These are phyloP conservation scores for Drosophila nikananu DNA, from an alignment of 1,140 invertebrate species.

Conservation along the genomic window DNA sequence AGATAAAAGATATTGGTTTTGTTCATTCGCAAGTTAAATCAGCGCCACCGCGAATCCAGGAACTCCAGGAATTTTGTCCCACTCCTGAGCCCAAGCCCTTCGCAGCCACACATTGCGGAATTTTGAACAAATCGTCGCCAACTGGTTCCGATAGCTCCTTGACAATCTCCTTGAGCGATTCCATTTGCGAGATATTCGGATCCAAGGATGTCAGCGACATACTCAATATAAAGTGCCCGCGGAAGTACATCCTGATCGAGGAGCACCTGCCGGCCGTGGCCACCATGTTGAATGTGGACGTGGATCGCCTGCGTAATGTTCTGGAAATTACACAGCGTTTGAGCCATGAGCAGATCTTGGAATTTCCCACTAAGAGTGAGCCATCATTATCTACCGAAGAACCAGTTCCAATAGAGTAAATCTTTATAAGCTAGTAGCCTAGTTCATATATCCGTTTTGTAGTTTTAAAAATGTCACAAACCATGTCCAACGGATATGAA, in stretches of 20 bases:
- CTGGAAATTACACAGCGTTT: conserved; percentile 47
- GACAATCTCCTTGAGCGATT: conserved; percentile 59
- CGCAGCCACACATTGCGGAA: neutral
- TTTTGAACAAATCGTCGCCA: conserved; percentile 3
- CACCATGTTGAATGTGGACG: conserved; percentile 52
- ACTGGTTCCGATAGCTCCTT: conserved; percentile 29
- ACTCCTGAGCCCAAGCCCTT: conserved; percentile 8
- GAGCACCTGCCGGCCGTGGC: conserved; percentile 62
- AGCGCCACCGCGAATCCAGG: neutral
- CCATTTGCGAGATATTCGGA: conserved; percentile 61
- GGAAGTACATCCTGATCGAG: conserved; percentile 46
- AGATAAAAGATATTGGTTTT: conserved; percentile 14
- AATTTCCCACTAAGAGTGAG: conserved; percentile 1
- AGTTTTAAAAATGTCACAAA: conserved; percentile 7
- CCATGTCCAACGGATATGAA: neutral
- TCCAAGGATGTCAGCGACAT: conserved; percentile 49
- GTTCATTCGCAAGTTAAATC: neutral
- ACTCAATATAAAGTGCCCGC: conserved; percentile 39
- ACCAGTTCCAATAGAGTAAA: neutral
- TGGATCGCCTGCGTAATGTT: conserved; percentile 46
- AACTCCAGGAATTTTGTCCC: conserved; percentile 9
- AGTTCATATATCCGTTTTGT: neutral
- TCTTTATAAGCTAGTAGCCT: neutral
- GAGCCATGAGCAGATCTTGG: conserved; percentile 43
- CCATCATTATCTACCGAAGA: neutral